Conservation (phyloP, 2,797 vertebrate species). For the Pelobates cultripes region DNA sequence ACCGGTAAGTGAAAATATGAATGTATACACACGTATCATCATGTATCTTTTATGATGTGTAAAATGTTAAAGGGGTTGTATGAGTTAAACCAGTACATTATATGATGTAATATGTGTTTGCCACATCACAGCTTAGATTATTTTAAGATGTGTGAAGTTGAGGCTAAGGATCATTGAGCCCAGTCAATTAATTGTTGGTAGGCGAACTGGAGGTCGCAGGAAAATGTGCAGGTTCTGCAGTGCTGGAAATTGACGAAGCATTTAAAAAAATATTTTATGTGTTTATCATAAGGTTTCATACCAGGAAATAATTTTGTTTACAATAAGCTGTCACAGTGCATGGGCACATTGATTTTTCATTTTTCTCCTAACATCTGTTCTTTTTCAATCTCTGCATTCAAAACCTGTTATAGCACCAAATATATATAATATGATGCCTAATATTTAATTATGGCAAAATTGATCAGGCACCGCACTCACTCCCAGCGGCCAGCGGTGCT, state of each 20-base stretch:
- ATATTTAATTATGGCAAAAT: too few relatives aligned
- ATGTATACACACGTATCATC: too few relatives aligned
- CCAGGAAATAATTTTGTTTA: conserved; percentile 38
- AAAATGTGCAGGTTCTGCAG: neutral
- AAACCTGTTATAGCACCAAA: neutral
- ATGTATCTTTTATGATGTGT: too few relatives aligned
- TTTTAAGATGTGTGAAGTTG: neutral
- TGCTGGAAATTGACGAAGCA: conserved; percentile 20
- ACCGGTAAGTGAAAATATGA: too few relatives aligned
- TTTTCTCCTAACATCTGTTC: conserved; percentile 37
- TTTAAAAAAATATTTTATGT: conserved; percentile 41
- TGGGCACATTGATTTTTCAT: conserved; percentile 53
- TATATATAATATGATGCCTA: too few relatives aligned
- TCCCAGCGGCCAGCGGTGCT: too few relatives aligned
- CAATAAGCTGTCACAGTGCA: conserved; percentile 45
- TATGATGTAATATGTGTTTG: neutral
- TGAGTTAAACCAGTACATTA: neutral
- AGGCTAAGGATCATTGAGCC: conserved; percentile 1
- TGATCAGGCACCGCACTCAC: too few relatives aligned
- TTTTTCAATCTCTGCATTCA: conserved; percentile 19
- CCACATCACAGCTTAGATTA: neutral
- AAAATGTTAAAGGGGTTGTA: too few relatives aligned
- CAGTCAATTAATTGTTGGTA: conserved; percentile 8
- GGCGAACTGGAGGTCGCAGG: conserved; percentile 1
- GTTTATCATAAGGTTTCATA: conserved; percentile 45